A percentile compares a stretch with the other conserved stretches of the same genome.
Evolutionary conservation across 1,140 invertebrate genomes (phyloP).

Genomic region (Anadara kagoshimensis): DNA sequence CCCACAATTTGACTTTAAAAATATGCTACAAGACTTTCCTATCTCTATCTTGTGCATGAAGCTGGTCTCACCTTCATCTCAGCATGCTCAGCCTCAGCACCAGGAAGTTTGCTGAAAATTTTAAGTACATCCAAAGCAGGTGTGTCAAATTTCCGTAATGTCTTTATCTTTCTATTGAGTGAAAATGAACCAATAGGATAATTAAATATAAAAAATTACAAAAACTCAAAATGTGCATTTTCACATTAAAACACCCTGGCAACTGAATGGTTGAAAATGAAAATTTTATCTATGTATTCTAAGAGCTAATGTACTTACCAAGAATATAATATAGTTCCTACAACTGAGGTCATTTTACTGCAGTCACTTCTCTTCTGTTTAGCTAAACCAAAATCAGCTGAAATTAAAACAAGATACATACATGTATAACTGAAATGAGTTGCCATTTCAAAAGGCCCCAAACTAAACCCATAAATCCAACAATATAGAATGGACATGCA

Average conservation of each 20-base stretch:
- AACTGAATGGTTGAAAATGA: not conserved
- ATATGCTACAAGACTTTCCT: too few relatives aligned
- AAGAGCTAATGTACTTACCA: conserved; percentile 61
- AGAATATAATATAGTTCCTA: conserved; percentile 74
- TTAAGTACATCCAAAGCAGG: too few relatives aligned
- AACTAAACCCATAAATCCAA: not conserved
- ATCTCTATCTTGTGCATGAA: too few relatives aligned
- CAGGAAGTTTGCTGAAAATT: too few relatives aligned
- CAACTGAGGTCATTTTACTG: conserved; percentile 74
- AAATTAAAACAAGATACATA: conserved; percentile 26
- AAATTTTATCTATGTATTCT: too few relatives aligned
- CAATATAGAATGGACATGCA: not conserved
- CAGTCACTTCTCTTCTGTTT: conserved; percentile 73
- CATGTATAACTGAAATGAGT: not conserved
- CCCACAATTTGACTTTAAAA: too few relatives aligned
- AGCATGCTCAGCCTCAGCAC: too few relatives aligned
- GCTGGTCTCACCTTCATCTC: too few relatives aligned
- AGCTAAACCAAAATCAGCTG: conserved; percentile 74
- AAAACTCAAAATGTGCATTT: not conserved
- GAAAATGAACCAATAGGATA: too few relatives aligned
- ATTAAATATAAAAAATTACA: not conserved
- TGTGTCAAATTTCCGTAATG: too few relatives aligned
- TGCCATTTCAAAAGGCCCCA: too few relatives aligned
- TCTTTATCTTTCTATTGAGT: too few relatives aligned
- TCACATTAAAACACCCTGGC: not conserved